These are phyloP conservation scores for Elephas maximus DNA, from an alignment of 2,113 vertebrate species.

Conservation along the genomic window DNA sequence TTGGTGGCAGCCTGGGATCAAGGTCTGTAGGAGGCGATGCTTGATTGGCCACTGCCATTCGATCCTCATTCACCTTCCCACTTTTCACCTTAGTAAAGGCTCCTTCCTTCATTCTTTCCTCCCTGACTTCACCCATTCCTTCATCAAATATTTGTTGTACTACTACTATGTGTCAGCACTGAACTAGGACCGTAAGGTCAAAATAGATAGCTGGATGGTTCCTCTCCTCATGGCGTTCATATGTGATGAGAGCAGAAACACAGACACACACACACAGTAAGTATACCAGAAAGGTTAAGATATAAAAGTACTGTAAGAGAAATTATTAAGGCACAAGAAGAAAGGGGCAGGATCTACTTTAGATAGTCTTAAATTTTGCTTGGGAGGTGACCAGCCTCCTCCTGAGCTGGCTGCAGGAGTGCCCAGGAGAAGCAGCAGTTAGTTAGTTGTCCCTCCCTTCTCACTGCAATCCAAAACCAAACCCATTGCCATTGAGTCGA, in stretches of 20 bases:
- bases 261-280: neutral
- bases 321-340: neutral
- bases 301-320: neutral
- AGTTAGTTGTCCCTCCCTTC: neutral
- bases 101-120: neutral
- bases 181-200: neutral
- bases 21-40: too few relatives aligned
- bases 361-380: neutral
- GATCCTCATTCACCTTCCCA: neutral
- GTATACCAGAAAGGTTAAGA: neutral
- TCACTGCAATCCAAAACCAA: neutral
- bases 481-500: too few relatives aligned
- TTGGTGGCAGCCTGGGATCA: neutral
- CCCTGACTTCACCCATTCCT: neutral
- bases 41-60: neutral
- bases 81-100: neutral
- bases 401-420: neutral
- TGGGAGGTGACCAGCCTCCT: too few relatives aligned
- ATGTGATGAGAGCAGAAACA: neutral
- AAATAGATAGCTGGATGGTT: neutral
- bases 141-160: neutral
- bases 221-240: neutral
- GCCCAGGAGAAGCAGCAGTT: neutral
- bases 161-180: neutral
- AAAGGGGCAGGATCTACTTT: neutral